phyloP scores from a whole-genome alignment of 2,888 invertebrate species.

The Thera obeliscata region DNA sequence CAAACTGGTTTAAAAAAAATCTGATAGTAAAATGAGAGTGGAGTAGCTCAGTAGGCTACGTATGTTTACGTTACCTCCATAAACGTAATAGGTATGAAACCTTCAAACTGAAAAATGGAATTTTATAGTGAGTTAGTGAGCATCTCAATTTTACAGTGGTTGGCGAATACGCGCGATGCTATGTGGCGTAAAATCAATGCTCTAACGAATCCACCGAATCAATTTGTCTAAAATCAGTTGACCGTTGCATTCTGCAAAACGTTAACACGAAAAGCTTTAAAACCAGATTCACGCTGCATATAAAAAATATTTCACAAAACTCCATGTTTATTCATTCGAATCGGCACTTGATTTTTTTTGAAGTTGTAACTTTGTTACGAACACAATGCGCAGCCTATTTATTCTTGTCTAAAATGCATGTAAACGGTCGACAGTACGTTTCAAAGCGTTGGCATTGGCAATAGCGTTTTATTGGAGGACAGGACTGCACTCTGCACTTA shows the following conservation, averaged over 20 bases:
- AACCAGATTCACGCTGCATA: slow-evolving; percentile 28
- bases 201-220: slow-evolving; percentile 17
- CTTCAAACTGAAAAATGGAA: too few relatives aligned
- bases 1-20: too few relatives aligned
- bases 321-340: slow-evolving; percentile 36
- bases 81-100: too few relatives aligned
- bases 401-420: slow-evolving; percentile 62
- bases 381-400: slow-evolving; percentile 53
- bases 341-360: slow-evolving; percentile 35
- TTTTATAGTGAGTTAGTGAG: not conserved
- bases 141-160: not conserved
- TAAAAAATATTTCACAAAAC: slow-evolving; percentile 31
- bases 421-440: slow-evolving; percentile 48
- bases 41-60: too few relatives aligned
- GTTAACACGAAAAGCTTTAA: slow-evolving; percentile 30
- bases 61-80: too few relatives aligned
- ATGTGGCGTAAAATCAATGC: slow-evolving; percentile 11
- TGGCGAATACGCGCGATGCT: not conserved
- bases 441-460: slow-evolving; percentile 51
- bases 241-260: slow-evolving; percentile 30
- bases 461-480: slow-evolving; percentile 59
- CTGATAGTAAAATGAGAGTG: too few relatives aligned
- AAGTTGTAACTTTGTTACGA: slow-evolving; percentile 46
- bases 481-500: slow-evolving; percentile 34
- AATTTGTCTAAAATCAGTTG: slow-evolving; percentile 32